Percentiles rank a stretch among this genome's conserved stretches.
These are phyloP conservation scores for Caenorhabditis angaria DNA, from an alignment of 2,888 invertebrate species.

Conservation along the genomic window DNA sequence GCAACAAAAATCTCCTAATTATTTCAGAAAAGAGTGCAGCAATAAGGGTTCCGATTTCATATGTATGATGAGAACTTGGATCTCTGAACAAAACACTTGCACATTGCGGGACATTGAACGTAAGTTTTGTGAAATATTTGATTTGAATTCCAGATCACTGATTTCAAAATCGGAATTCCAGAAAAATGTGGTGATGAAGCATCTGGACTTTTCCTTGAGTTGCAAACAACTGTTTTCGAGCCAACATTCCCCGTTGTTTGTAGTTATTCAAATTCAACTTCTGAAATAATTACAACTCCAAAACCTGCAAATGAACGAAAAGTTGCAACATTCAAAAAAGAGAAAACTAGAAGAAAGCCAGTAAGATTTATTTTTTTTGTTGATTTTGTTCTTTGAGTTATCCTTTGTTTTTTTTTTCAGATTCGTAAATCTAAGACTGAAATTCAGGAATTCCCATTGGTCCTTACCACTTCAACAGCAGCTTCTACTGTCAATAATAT, in stretches of 20 bases:
- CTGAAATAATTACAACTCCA: slow-evolving; percentile 7
- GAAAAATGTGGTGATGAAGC: slow-evolving; percentile 66
- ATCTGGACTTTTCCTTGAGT: slow-evolving; percentile 60
- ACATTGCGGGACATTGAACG: slow-evolving; percentile 58
- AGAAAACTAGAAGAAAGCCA: not conserved
- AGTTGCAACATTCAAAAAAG: slow-evolving; percentile 16
- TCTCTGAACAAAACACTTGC: slow-evolving; percentile 69
- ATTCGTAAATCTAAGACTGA: slow-evolving; percentile 38
- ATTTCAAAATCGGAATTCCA: slow-evolving; percentile 8
- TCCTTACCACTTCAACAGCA: slow-evolving; percentile 35
- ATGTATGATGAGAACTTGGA: slow-evolving; percentile 69
- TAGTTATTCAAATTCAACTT: slow-evolving; percentile 26
- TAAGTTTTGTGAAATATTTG: slow-evolving; percentile 5
- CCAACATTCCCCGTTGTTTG: slow-evolving; percentile 68
- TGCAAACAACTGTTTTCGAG: slow-evolving; percentile 67
- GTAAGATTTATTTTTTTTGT: not conserved
- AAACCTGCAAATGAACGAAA: slow-evolving; percentile 25
- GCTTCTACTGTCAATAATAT: slow-evolving; percentile 36
- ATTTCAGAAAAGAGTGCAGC: slow-evolving; percentile 59
- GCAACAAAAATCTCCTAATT: no score
- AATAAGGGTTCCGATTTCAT: slow-evolving; percentile 58
- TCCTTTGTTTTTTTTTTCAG: slow-evolving; percentile 9
- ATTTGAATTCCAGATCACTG: not conserved
- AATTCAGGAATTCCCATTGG: slow-evolving; percentile 28
- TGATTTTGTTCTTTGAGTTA: not conserved